Base-by-base conservation (phyloP, 2,113 vertebrate species). In the Oryzias melastigma region DNA sequence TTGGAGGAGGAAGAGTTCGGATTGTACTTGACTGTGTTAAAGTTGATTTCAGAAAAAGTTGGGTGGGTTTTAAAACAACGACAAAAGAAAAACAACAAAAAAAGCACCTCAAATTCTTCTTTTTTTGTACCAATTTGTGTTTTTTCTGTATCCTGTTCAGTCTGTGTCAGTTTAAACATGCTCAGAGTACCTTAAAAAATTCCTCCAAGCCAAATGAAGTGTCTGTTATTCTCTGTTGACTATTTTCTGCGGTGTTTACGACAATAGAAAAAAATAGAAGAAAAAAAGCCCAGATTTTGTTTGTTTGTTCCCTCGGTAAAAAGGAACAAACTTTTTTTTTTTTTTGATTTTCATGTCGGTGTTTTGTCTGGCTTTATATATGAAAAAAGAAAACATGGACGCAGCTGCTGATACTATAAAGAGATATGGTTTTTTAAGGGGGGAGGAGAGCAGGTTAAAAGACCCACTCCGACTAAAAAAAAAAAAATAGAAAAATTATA, bases 161-260 rank as follows among this genome's bases (percentile, higher is more conserved):
- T 87, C 77, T 70, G 12, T 85, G 86, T 89, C 80, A 80, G 78
- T 87, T 86, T 82, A 82, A 89, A 89, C 79, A 77, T 54, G 74
- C 69, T 80, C 82, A 76, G 73, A 85, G 68, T 80, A 73, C 77
- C 68, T 79, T 73, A 81, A 74, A 77, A 69, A 65, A 59, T 71
- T 73, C 84, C 81, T 81, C 69, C 81, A 80, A 87, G 79, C 84
- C 87, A 82, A 87, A 87, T 76, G 68, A 84, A 82, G 75, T 74
- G 71, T 87, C 74, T 74, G 62, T 80, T 72, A 70, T 73, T 74
- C 66, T 77, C 72, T 71, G 62, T 64, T 56, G 53, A 60, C 49
- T 62, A 17, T 57, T 61, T 65, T 75, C 64, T 48, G 25, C 25
- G 22, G 50, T 59, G 19, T 62, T 7, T 50, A 14, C 16, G 20